Conservation (phyloP, 2,113 vertebrate species). For the Dasyprocta punctata region DNA sequence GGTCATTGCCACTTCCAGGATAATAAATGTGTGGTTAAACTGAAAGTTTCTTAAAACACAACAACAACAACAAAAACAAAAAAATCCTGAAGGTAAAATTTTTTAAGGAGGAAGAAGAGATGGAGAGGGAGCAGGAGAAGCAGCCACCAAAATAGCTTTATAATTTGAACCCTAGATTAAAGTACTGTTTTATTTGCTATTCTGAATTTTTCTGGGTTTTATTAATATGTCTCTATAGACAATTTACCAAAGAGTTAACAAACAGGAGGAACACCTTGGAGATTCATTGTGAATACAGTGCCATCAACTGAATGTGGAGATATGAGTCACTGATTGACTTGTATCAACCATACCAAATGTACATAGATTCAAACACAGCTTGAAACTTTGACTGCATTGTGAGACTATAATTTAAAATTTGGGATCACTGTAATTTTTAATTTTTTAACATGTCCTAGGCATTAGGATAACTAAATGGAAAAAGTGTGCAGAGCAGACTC, state of each 20-base stretch:
- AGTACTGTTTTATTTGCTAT: constrained; percentile 49
- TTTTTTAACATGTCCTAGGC: neutral
- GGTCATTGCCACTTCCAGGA: neutral
- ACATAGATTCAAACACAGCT: neutral
- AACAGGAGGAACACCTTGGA: constrained; percentile 24
- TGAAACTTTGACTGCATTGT: neutral
- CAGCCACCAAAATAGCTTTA: neutral
- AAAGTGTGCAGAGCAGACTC: neutral
- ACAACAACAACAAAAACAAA: neutral
- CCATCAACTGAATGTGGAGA: neutral
- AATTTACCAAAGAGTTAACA: constrained; percentile 72
- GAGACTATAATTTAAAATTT: neutral
- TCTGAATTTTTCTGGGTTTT: constrained; percentile 61
- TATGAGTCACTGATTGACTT: neutral
- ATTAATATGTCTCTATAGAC: constrained; percentile 67
- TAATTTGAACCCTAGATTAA: constrained; percentile 64
- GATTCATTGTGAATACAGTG: constrained; percentile 48
- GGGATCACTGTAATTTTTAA: neutral
- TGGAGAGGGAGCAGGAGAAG: neutral
- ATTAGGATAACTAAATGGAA: neutral
- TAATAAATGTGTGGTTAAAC: neutral
- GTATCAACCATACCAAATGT: neutral
- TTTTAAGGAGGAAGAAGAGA: neutral
- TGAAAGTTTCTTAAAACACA: neutral
- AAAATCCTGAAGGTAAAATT: neutral